A percentile compares a stretch with the other conserved stretches of the same genome.
Evolutionary conservation across 1,140 invertebrate species (phyloP).

Genomic region (Drosophila murphyi): DNA sequence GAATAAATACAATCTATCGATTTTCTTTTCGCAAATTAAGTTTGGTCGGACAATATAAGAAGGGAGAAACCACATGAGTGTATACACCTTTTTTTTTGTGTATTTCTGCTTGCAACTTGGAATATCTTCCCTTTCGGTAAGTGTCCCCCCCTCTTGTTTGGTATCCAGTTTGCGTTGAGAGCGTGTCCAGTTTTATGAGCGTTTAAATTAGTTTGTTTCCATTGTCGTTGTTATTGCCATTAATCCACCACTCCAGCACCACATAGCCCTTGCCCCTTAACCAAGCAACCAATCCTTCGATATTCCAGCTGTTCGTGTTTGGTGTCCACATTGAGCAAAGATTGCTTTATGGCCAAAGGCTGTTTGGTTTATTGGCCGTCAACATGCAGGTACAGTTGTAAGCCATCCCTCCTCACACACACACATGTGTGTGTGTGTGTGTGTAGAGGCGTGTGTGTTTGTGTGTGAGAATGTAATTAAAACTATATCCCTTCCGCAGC

Average conservation of each 20-base stretch:
- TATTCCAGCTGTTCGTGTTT: constrained; percentile 27
- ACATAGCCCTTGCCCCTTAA: not conserved
- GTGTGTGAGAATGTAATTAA: constrained; percentile 52
- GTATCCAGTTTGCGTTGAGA: not conserved
- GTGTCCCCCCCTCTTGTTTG: not conserved
- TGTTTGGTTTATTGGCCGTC: constrained; percentile 66
- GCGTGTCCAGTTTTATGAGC: constrained; percentile 49
- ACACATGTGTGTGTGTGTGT: not conserved
- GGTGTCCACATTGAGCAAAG: constrained; percentile 52
- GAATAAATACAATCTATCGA: constrained; percentile 24
- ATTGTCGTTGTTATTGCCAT: constrained; percentile 22
- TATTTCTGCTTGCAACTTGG: not conserved
- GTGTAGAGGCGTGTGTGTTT: not conserved
- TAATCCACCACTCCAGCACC: not conserved
- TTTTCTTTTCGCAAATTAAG: constrained; percentile 20
- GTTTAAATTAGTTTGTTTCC: constrained; percentile 57
- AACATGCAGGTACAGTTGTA: constrained; percentile 60
- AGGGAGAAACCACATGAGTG: not conserved
- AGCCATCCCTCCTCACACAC: not conserved
- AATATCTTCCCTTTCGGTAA: not conserved
- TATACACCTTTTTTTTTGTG: not conserved
- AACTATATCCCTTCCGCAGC: constrained; percentile 10
- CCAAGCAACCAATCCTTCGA: not conserved
- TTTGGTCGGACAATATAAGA: not conserved
- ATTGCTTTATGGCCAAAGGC: constrained; percentile 67